phyloP scores from a whole-genome alignment of 30 jellyfish, hydroid and myxozoan species.

The Hydra vulgaris region DNA sequence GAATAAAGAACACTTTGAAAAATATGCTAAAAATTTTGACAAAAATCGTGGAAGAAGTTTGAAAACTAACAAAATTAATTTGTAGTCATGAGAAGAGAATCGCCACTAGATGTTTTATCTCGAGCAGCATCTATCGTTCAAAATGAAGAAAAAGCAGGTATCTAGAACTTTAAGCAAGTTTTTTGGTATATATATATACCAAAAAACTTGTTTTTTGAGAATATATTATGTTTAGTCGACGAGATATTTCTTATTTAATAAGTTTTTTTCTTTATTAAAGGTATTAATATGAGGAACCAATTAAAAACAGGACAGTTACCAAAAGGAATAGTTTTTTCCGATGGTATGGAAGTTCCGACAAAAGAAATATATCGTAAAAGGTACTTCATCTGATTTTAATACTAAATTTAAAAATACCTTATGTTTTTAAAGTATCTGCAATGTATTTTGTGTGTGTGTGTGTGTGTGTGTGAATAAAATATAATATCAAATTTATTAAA shows the following conservation, averaged over 20 bases:
- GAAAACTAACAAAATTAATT: background rate
- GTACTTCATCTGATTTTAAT: background rate
- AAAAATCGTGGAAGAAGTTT: background rate
- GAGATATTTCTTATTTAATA: too few relatives aligned
- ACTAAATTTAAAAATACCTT: too few relatives aligned
- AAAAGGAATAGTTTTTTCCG: background rate
- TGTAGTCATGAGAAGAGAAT: slow-evolving; percentile 10
- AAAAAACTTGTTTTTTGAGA: background rate
- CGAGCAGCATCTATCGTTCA: slow-evolving; percentile 92
- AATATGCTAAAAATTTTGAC: background rate
- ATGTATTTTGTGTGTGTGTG: background rate
- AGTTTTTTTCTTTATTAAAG: background rate
- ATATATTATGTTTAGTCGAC: too few relatives aligned
- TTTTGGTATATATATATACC: background rate
- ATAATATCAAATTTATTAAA: too few relatives aligned
- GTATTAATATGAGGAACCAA: background rate
- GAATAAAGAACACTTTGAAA: background rate
- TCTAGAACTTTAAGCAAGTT: background rate
- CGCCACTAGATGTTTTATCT: slow-evolving; percentile 91
- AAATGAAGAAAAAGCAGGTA: slow-evolving; percentile 32
- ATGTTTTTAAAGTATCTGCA: too few relatives aligned
- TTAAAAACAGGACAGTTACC: background rate
- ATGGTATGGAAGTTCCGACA: background rate
- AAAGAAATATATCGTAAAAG: background rate
- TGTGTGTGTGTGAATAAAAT: background rate